Evolutionary conservation across 1,140 invertebrate species (phyloP).

Genomic region (Pseudomyrmex gracilis): DNA sequence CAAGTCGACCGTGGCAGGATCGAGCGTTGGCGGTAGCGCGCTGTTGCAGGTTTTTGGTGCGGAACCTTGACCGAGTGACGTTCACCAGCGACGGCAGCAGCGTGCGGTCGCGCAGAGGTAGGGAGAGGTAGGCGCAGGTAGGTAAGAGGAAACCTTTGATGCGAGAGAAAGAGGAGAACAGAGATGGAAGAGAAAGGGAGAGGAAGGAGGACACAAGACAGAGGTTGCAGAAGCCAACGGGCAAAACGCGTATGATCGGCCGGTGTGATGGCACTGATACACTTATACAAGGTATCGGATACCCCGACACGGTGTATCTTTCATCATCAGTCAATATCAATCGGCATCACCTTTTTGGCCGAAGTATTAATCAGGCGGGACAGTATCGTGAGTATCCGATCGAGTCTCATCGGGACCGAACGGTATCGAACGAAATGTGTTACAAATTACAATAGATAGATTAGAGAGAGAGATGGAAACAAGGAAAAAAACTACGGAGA

Average conservation of each 20-base stretch:
- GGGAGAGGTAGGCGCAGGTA: constrained; percentile 11
- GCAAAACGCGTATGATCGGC: not conserved
- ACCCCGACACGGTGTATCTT: constrained; percentile 33
- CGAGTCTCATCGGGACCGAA: constrained; percentile 30
- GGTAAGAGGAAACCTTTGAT: not conserved
- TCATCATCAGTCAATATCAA: constrained; percentile 48
- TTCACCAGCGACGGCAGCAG: constrained; percentile 64
- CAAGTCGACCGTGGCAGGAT: constrained; percentile 31
- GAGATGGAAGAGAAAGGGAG: constrained; percentile 10
- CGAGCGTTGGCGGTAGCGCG: constrained; percentile 14
- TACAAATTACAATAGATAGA: constrained; percentile 11
- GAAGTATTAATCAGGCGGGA: constrained; percentile 22
- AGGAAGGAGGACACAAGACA: not conserved
- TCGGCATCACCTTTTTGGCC: constrained; percentile 29
- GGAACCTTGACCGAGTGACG: constrained; percentile 83
- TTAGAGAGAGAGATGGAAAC: not conserved
- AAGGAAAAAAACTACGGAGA: not conserved
- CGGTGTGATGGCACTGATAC: constrained; percentile 20
- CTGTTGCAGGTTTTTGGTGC: constrained; percentile 77
- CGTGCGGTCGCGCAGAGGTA: constrained; percentile 2
- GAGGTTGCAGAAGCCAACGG: constrained; percentile 18
- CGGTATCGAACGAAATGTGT: not conserved
- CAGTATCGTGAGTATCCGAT: not conserved
- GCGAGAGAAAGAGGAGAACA: not conserved
- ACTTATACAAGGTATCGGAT: constrained; percentile 18